Evolutionary conservation across 2,113 vertebrate species (phyloP), one percentile per base, ranked within the genome.

Genomic region (Ranitomeya imitator): DNA sequence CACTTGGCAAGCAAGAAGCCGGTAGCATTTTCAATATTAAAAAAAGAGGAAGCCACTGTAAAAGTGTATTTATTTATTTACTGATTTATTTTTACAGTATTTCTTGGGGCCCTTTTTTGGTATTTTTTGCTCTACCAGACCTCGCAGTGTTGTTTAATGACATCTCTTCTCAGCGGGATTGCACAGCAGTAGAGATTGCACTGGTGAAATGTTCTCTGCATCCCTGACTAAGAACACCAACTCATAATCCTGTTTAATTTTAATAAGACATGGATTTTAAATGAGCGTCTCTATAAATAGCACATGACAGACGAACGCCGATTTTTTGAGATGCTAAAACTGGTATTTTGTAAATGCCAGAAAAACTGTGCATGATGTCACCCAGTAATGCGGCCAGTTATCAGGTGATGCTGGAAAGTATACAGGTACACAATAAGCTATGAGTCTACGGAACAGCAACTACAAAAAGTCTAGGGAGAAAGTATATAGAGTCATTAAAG

Each of bases 311-410:
- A 77, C 79, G 85, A 86, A 63, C 37, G 74, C 21, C 85, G 63
- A 86, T 86, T 86, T 45, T 86, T 86, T 71, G 74, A 78, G 73
- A 77, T 54, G 85, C 74, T 78, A 79, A 65, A 65, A 63, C 60
- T 65, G 74, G 74, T 65, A 79, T 86, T 86, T 86, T 60, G 71
- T 67, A 86, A 78, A 86, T 86, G 73, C 85, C 85, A 86, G 61
- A 26, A 26, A 85, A 37, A 86, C 73, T 61, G 85, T 83, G 63
- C 13, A 15, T 55, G 74, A 79, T 54, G 85, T 79, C 74, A 86
- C 61, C 26, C 7, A 54, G 59, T 14, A 65, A 79, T n/a, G 55
- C 57, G 26, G 73, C 73, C 69, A 61, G 31, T 37, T 76, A 86
- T 26, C n/a, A 65, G 23, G 79, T 16, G 45, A n/a, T 51, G 18